Evolutionary conservation across 2,113 vertebrate species (phyloP).

Genomic region (Plestiodon gilberti): DNA sequence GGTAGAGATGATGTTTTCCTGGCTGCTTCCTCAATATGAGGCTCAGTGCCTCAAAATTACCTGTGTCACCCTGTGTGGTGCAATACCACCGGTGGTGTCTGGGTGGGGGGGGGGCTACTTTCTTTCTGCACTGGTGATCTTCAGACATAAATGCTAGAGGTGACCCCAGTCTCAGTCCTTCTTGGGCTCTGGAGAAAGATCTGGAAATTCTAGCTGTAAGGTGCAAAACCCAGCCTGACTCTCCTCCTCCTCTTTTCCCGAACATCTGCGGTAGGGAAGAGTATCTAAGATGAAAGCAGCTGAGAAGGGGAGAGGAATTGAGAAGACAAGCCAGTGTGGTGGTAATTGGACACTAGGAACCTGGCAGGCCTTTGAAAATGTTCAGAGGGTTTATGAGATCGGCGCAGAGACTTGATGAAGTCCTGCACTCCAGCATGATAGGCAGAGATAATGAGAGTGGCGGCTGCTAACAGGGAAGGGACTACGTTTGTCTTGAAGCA

Average conservation of each 20-base stretch:
- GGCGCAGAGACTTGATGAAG: slow-evolving; percentile 74
- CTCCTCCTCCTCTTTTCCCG: slow-evolving; percentile 10
- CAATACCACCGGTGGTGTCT: not conserved
- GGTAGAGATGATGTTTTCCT: not conserved
- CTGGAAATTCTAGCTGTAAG: not conserved
- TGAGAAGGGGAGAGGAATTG: slow-evolving; percentile 69
- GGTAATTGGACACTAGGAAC: slow-evolving; percentile 83
- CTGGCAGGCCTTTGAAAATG: slow-evolving; percentile 79
- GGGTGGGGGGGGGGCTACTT: not conserved
- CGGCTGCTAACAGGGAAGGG: slow-evolving; percentile 70
- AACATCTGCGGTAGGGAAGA: slow-evolving; percentile 40
- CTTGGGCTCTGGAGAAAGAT: not conserved
- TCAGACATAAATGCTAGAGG: not conserved
- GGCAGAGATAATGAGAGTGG: slow-evolving; percentile 79
- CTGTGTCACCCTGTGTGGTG: not conserved
- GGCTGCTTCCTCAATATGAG: not conserved
- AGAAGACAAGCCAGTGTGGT: slow-evolving; percentile 76
- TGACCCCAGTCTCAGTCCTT: not conserved
- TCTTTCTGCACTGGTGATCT: not conserved
- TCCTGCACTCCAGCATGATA: slow-evolving; percentile 66
- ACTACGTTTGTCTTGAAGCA: slow-evolving; percentile 65
- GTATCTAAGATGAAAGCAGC: slow-evolving; percentile 72
- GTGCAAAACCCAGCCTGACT: slow-evolving; percentile 23
- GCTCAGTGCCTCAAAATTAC: not conserved
- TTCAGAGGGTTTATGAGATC: slow-evolving; percentile 78